Base-by-base conservation (phyloP, 1,140 invertebrate genomes). In the Apis cerana region DNA sequence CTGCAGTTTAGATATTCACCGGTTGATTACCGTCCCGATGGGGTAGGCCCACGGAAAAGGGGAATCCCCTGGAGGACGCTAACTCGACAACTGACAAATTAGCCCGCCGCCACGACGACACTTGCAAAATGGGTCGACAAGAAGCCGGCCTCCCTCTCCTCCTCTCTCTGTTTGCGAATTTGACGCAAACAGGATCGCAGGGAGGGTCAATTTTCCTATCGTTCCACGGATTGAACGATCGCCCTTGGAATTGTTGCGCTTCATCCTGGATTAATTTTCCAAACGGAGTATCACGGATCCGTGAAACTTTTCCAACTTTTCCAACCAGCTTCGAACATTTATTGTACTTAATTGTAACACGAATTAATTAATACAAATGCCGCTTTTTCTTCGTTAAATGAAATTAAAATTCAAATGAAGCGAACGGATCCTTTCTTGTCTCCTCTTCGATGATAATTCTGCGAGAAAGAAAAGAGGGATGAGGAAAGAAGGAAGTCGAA, bases 1-100 rank as follows among this genome's bases (percentile, higher is more conserved):
- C 80, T 56, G 87, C 91, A 92, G 89, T 93, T 93, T 93, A 92
- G 92, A 93, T 94, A 94, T 94, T 94, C 93, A 93, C 92, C 91
- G 92, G 93, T 93, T 94, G 94, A 94, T 94, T 94, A 94, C 92
- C 89, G 89, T 90, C 90, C 89, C 88, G 86, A 86, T 84, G 87
- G 90, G 88, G 88, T 80, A 68, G 83, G 79, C 62, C 62, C 58
- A 80, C 72, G 77, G 86, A 84, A 83, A 69, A 84, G 84, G 86
- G 85, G 85, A 93, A 94, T 94, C 89, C 93, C 91, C 89, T 59
- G 90, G 89, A 91, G 93, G 90, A 90, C 89, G 93, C 93, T 94
- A 94, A 94, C 93, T 94, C 92, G 94, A 94, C 94, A 94, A 94
- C 94, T 94, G 94, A 94, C 94, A 94, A 94, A 94, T 94, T 94